A percentile compares a stretch with the other conserved stretches of the same genome.
phyloP scores from a whole-genome alignment of 2,888 invertebrate genomes.

The Platynereis dumerilii region DNA sequence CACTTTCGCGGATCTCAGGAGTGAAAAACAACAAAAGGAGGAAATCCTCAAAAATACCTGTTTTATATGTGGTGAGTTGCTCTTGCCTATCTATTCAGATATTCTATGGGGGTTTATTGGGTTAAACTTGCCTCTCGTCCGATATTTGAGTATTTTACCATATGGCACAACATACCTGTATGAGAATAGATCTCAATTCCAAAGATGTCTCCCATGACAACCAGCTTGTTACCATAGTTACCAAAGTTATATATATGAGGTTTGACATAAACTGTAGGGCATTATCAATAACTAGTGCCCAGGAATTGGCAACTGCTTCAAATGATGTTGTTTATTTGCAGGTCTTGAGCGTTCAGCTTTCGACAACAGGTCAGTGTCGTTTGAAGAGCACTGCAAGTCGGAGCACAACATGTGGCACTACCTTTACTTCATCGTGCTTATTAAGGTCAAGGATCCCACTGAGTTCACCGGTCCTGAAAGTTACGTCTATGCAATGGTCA shows the following conservation, averaged over 20 bases:
- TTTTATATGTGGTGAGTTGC: slow-evolving; percentile 88
- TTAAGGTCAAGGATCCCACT: slow-evolving; percentile 81
- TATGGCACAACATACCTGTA: too few species aligned
- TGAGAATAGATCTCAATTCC: too few species aligned
- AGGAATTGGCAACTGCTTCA: too few species aligned
- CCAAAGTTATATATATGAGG: too few species aligned
- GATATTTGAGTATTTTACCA: too few species aligned
- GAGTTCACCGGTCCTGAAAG: slow-evolving; percentile 88
- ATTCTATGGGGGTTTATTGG: too few species aligned
- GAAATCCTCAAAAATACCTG: slow-evolving; percentile 97
- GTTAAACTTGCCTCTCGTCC: too few species aligned
- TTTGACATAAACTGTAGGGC: too few species aligned
- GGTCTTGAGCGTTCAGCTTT: slow-evolving; percentile 62
- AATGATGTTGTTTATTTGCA: too few species aligned
- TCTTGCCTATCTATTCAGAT: neutral
- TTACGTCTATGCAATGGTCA: slow-evolving; percentile 79
- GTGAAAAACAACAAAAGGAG: slow-evolving; percentile 99
- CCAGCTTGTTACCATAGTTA: too few species aligned
- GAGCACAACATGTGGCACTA: slow-evolving; percentile 99
- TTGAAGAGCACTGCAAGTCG: slow-evolving; percentile 95
- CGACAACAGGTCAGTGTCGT: slow-evolving; percentile 71
- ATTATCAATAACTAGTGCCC: too few species aligned
- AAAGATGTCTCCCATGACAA: too few species aligned
- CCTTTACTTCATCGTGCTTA: slow-evolving; percentile 95
- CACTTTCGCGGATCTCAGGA: slow-evolving; percentile 98